Evolutionary conservation across 2,113 vertebrate species (phyloP), one percentile per base, ranked within the genome.

Genomic region (Neolamprologus longior): DNA sequence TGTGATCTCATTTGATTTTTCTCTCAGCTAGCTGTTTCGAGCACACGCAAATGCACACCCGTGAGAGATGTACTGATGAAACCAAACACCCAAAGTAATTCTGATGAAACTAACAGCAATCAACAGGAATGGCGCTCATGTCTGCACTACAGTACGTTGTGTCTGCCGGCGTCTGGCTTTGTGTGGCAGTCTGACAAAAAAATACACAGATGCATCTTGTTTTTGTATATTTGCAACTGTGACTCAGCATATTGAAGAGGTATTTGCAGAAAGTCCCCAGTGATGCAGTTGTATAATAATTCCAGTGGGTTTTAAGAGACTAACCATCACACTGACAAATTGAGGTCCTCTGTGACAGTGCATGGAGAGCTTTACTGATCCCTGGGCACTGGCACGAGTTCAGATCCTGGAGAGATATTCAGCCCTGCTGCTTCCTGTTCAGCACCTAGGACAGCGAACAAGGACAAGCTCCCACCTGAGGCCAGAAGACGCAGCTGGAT

Each of bases 71-170:
- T 24, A 33, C 35, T 89, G 88, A 91, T 92, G 85, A 92, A 91
- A 87, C 80, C 63, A 58, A 40, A 82, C 87, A 82, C 73, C 63
- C 80, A 81, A 86, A 91, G 71, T 63, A 83, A 88, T 83, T 90
- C 89, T 93, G 92, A 92, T 90, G 93, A 94, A 94, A 93, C 82
- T 66, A 87, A 90, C 53, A 58, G 91, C 86, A 93, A 93, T 91
- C 90, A 92, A 61, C 82, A 84, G 7, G 81, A 86, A 87, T 82
- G 83, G 80, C 13, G 28, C 76, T 81, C 37, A 11, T 24, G 55
- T 85, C 76, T 85, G 71, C 55, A 15, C 66, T 5, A 21, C 81
- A 52, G 78, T 26, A 8, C 37, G 24, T n/a, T 31, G 33, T 45
- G 31, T 63, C 31, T 26, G 2, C 42, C 4, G 2, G 2, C 9